Base-by-base conservation (phyloP, 2,888 invertebrate species). In the Steinernema scapterisci region DNA sequence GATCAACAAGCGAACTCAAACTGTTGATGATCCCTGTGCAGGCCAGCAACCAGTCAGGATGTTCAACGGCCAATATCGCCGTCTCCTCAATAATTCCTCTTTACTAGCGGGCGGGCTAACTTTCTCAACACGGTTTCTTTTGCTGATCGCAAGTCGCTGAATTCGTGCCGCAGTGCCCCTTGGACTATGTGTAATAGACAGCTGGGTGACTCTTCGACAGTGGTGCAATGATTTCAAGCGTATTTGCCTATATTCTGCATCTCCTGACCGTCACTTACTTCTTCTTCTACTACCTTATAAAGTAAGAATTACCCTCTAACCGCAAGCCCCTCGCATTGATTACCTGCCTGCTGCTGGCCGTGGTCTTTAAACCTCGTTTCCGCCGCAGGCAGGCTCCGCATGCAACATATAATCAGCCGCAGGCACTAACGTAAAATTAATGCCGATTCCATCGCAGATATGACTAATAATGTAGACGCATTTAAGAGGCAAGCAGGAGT, bases 131-230 rank as follows among this genome's bases (percentile, higher is more conserved):
- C 38, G 52, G 52, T 13, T 25, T 63, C 63, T 25, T 48, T 63
- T 31, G 63, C 31, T 25, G 63, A 25, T 63, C 31, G 31, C 7
- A 38, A 38, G n/a, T 19, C 6, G 63, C 63, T 63, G 16, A 38
- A 31, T 48, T 38, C 27, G 25, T 63, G 63, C 63, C 63, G 52
- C 52, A 63, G 63, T 63, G 63, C 63, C 63, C n/a, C 16, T 21
- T 63, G 31, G 63, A 63, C 63, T 63, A 63, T 63, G 63, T 63
- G 63, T 63, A 63, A 63, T 27, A 63, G 63, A 63, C 63, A 63
- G 63, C 63, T 63, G 63, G 63, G 63, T 63, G 63, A 31, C 63
- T 63, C 63, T 63, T 63, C 63, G 63, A 63, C 63, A 27, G 63
- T 63, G 63, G 63, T 27, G 63, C 63, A 63, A 63, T 63, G 63